A percentile compares a stretch with the other conserved stretches of the same genome.
These are phyloP conservation scores for Stegostoma tigrinum DNA, from an alignment of 2,113 vertebrate species.

Conservation along the genomic window DNA sequence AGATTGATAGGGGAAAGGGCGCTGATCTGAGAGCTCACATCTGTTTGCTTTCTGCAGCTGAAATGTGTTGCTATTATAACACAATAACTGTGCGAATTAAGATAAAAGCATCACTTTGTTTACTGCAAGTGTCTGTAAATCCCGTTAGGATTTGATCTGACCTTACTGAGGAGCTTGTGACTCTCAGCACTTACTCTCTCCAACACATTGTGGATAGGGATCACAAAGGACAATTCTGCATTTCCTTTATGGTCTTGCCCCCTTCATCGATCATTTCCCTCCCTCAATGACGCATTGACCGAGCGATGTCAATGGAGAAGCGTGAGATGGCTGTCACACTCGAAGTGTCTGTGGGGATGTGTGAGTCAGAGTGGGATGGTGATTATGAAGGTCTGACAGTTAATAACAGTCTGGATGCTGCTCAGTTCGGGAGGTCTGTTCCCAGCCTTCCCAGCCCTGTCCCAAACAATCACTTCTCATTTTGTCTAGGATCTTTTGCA, in stretches of 20 bases:
- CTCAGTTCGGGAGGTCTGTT: neutral
- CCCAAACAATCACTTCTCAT: neutral
- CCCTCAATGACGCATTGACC: neutral
- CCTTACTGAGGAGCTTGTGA: neutral
- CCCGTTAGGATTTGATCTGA: neutral
- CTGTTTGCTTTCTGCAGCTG: neutral
- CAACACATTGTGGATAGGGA: neutral
- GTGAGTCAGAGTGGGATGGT: neutral
- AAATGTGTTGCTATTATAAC: neutral
- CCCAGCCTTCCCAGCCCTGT: neutral
- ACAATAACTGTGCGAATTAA: neutral
- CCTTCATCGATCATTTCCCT: neutral
- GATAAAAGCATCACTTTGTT: slow-evolving; percentile 9
- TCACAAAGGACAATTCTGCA: neutral
- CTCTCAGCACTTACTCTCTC: neutral
- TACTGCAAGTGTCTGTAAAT: neutral
- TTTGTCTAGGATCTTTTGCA: too few relatives aligned
- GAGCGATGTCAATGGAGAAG: too few relatives aligned
- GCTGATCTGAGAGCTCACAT: neutral
- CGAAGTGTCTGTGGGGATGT: neutral
- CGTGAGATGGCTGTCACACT: neutral
- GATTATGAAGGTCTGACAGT: neutral
- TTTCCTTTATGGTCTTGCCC: neutral
- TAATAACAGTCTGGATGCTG: neutral
- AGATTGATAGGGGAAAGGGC: neutral